Evolutionary conservation across 2,888 invertebrate genomes (phyloP), one percentile per base, ranked within the genome.

Genomic region (Pseudococcus viburni): DNA sequence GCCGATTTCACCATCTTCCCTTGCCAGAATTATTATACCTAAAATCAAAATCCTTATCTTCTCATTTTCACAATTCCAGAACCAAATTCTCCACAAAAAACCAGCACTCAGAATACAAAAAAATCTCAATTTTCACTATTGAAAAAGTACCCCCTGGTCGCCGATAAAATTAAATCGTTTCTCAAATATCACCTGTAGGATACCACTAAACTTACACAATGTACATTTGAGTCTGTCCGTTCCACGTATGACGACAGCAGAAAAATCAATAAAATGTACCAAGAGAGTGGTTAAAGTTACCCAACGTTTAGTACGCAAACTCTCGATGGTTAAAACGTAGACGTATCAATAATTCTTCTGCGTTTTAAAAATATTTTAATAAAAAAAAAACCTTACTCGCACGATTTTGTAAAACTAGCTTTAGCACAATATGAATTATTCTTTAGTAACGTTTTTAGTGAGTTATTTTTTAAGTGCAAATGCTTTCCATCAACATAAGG

Each of bases 401-500:
- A 64, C 19, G 6, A 64, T n/a, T 59, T 59, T 19, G 42, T 42
- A 11, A 64, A 64, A 64, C 12, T 55, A 64, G 9, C 11, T 19
- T 22, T 64, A 22, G 22, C 22, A 64, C 64, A 19, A 42, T 77
- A 83, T 83, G 80, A 17, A 19, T 83, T 83, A 19, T 46, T 46
- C 46, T 42, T 83, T 33, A 19, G 19, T 46, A 19, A 19, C 80
- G 7, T 42, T 83, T 42, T 19, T 83, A 83, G 42, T 83, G 46
- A 83, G 42, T 46, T 46, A 46, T 83, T 83, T 83, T 46, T 19
- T 83, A 83, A 2, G 26, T 17, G 80, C 80, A 11, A 22, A 83
- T 83, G 80, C 80, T 46, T 83, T 83, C 46, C 80, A 83, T 46
- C 80, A 42, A 33, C 80, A 83, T 33, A 83, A 83, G 80, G 80